These are phyloP conservation scores for Oscheius onirici DNA, from an alignment of 2,888 invertebrate species.

Conservation along the genomic window DNA sequence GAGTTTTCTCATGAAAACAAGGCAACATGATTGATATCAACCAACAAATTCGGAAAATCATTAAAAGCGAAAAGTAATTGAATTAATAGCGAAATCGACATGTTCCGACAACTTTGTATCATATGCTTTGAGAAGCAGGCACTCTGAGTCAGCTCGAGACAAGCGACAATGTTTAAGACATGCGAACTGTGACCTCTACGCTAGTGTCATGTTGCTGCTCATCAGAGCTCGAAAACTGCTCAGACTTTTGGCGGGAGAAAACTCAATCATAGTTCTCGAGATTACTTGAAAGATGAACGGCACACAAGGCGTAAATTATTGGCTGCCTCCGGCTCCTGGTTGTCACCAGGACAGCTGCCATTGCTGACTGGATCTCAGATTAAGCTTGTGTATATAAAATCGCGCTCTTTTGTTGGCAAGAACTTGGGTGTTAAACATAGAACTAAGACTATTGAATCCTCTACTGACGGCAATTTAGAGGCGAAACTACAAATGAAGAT, in stretches of 20 bases:
- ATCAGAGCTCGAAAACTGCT: too few species aligned
- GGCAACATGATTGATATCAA: not conserved
- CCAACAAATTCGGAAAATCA: not conserved
- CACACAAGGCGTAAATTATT: conserved; percentile 10
- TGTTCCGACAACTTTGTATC: not conserved
- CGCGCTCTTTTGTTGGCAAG: too few species aligned
- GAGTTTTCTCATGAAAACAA: not conserved
- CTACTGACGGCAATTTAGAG: too few species aligned
- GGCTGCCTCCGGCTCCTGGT: not conserved
- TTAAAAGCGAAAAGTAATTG: not conserved
- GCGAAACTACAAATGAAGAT: too few species aligned
- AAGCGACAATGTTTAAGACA: conserved; percentile 6
- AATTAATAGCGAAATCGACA: not conserved
- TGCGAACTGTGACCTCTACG: conserved; percentile 6
- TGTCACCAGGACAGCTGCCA: not conserved
- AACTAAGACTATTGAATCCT: too few species aligned
- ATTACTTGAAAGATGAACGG: not conserved
- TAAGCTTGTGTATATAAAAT: too few species aligned
- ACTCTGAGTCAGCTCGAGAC: conserved; percentile 13
- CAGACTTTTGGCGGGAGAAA: not conserved
- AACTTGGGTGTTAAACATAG: too few species aligned
- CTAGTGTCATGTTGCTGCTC: not conserved
- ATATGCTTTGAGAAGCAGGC: too few species aligned
- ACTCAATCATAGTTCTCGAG: not conserved
- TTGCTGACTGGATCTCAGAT: too few species aligned